A percentile compares a stretch with the other conserved stretches of the same genome.
Conservation (phyloP, 2,113 vertebrate species). For the Muscicapa adusta region DNA sequence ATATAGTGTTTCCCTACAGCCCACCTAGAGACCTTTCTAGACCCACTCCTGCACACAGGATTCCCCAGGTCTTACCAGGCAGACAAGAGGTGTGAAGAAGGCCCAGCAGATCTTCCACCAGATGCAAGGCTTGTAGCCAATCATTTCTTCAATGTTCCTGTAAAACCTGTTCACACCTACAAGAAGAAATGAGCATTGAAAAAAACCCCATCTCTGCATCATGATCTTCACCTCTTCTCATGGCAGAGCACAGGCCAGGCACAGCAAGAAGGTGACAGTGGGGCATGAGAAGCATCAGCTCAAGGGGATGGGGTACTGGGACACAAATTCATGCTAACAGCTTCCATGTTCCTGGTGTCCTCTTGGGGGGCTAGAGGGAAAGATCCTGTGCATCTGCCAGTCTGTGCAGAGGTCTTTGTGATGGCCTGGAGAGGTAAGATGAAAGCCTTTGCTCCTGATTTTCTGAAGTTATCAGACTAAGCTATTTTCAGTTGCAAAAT, state of each 20-base stretch:
- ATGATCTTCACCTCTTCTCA: neutral
- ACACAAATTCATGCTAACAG: neutral
- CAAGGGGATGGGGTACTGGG: neutral
- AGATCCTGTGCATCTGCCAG: neutral
- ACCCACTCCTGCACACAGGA: neutral
- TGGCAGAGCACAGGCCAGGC: neutral
- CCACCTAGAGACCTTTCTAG: neutral
- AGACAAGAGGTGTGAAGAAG: conserved; percentile 85
- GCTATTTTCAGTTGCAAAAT: neutral
- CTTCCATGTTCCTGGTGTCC: neutral
- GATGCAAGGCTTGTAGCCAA: conserved; percentile 83
- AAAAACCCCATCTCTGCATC: neutral
- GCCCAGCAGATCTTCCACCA: conserved; percentile 92
- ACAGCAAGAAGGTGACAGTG: neutral
- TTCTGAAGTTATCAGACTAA: neutral
- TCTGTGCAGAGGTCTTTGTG: neutral
- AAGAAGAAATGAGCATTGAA: neutral
- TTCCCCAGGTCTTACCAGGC: conserved; percentile 75
- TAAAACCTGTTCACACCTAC: conserved; percentile 89
- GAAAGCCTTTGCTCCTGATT: neutral
- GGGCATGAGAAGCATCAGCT: neutral
- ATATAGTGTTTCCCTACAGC: neutral
- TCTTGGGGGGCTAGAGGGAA: neutral
- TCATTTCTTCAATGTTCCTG: conserved; percentile 88
- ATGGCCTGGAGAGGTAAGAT: neutral